Evolutionary conservation across 2,888 invertebrate genomes (phyloP), one percentile per base, ranked within the genome.

Genomic region (Trissolcus japonicus): DNA sequence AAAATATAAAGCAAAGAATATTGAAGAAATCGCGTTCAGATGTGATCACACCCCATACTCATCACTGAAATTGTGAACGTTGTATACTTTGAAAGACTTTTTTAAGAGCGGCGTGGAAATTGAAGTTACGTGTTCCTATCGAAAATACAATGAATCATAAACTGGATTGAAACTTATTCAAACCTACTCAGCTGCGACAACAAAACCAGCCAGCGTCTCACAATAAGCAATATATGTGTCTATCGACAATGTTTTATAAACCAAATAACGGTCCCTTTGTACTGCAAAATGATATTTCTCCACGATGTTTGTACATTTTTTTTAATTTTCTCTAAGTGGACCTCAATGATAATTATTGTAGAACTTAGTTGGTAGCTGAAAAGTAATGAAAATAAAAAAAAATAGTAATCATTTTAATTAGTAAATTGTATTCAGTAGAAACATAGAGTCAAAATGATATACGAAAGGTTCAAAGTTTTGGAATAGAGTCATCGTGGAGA

Each of bases 91-190:
- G 46, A 71, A 57, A 40, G 56, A 66, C 48, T 71, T 73, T 65
- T 60, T 66, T 41, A 66, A 66, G 41, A 73, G 50, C 56, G 29
- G 40, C 56, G 50, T 60, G 61, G 51, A 29, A 50, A 61, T 65
- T 65, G 41, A 46, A 71, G 17, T 51, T 41, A 56, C 56, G 67
- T 74, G 73, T 74, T 74, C 73, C 73, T 74, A 74, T 61, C 61
- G 61, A 74, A 74, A 74, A 67, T 61, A 67, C 61, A 66, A 74
- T 67, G 73, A 74, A 74, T 74, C 73, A 66, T 66, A 73, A 59
- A 72, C 63, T 48, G 59, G 54, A 72, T 57, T 59, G 55, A 73
- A 55, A 11, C 11, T 43, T 46, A 71, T 9, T 54, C 59, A 29
- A 63, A 57, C 19, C 63, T 50, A 63, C 43, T 71, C 43, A 62